phyloP scores from a whole-genome alignment of 2,113 vertebrate species.

The Camelus dromedarius region DNA sequence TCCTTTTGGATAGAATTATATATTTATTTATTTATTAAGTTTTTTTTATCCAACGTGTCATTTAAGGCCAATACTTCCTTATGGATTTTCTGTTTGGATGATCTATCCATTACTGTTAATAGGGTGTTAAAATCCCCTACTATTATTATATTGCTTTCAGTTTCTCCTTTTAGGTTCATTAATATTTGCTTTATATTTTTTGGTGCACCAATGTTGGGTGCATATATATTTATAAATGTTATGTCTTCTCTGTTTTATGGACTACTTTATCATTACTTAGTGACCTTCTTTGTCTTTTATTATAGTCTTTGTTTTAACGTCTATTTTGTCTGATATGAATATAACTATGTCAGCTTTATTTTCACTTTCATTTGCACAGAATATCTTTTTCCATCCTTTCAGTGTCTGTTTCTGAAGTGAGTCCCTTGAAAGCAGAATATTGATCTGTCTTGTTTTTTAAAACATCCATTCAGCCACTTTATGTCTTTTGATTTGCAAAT shows the following conservation, averaged over 20 bases:
- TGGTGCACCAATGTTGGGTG: neutral
- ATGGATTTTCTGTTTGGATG: too few relatives aligned
- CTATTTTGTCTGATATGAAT: neutral
- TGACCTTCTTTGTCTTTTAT: neutral
- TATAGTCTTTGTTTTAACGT: neutral
- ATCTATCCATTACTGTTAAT: neutral
- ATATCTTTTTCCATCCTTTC: neutral
- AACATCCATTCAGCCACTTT: neutral
- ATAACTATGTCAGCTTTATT: neutral
- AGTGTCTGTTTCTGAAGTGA: neutral
- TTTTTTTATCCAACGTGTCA: too few relatives aligned
- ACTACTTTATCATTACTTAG: neutral
- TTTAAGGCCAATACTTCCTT: too few relatives aligned
- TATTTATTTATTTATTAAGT: too few relatives aligned
- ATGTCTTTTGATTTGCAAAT: neutral
- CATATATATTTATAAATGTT: neutral
- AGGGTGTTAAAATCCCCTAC: neutral
- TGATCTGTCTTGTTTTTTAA: neutral
- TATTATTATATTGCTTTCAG: neutral
- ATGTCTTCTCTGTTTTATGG: neutral
- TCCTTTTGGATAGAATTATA: too few relatives aligned
- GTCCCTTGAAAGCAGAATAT: neutral
- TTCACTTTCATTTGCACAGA: neutral
- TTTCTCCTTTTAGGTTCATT: neutral
- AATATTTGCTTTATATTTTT: neutral